A percentile compares a stretch with the other conserved stretches of the same genome.
Evolutionary conservation across 2,888 invertebrate genomes (phyloP).

Genomic region (Polydrusus tereticollis): DNA sequence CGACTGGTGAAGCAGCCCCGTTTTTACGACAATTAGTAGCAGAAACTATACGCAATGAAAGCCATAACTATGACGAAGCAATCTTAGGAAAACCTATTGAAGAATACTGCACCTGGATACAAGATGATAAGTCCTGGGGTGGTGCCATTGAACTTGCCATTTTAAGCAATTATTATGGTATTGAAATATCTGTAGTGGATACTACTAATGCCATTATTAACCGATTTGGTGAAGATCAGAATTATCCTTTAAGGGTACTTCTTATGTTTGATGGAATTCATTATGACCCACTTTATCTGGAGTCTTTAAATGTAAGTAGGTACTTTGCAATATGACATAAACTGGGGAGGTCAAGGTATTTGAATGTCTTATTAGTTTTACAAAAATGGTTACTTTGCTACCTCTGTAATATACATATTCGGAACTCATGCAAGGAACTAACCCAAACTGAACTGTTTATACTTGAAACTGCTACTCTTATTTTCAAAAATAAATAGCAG

Average conservation of each 20-base stretch:
- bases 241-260: conserved; percentile 86
- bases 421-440: too few species aligned
- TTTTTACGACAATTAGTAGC: conserved; percentile 91
- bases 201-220: conserved; percentile 91
- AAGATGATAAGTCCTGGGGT: conserved; percentile 91
- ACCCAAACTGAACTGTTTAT: too few species aligned
- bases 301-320: conserved; percentile 80
- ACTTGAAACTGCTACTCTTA: too few species aligned
- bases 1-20: conserved; percentile 78
- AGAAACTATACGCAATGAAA: conserved; percentile 82
- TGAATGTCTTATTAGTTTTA: too few species aligned
- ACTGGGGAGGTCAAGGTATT: neutral
- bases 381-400: too few species aligned
- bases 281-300: conserved; percentile 93
- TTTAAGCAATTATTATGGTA: conserved; percentile 85
- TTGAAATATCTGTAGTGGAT: conserved; percentile 95
- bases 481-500: too few species aligned
- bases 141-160: conserved; percentile 96
- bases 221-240: conserved; percentile 93
- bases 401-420: too few species aligned
- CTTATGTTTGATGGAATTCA: conserved; percentile 96
- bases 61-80: conserved; percentile 85
- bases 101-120: conserved; percentile 93
- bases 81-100: conserved; percentile 84
- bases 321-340: neutral